Evolutionary conservation across 2,113 vertebrate genomes (phyloP).

Genomic region (Rutilus rutilus): DNA sequence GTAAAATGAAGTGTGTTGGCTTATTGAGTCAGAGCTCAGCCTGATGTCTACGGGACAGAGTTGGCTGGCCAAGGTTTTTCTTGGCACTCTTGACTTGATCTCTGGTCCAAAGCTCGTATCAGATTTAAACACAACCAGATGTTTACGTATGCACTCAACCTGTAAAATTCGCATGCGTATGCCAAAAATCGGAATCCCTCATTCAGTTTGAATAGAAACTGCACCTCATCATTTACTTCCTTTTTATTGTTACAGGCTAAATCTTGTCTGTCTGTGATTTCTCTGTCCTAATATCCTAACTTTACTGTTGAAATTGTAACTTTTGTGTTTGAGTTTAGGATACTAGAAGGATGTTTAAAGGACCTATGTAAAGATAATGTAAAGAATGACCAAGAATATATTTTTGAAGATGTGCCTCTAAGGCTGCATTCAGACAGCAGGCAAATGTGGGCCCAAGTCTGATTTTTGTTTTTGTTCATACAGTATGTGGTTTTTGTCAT

Average conservation of each 20-base stretch:
- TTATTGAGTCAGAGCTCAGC: slow-evolving; percentile 43
- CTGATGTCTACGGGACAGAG: slow-evolving; percentile 18
- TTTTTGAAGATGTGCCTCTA: neutral
- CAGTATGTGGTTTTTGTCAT: no score
- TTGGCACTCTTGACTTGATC: slow-evolving; percentile 43
- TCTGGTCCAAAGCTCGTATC: slow-evolving; percentile 33
- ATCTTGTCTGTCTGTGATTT: neutral
- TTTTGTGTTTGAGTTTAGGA: neutral
- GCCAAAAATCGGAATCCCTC: slow-evolving; percentile 3
- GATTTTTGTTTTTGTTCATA: no score
- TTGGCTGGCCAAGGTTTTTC: slow-evolving; percentile 31
- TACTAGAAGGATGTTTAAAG: neutral
- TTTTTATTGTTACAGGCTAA: neutral
- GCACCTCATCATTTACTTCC: slow-evolving; percentile 5
- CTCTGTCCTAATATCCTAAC: neutral
- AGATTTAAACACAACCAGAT: slow-evolving; percentile 59
- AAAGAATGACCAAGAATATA: neutral
- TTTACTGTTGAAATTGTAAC: neutral
- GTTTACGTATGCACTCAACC: slow-evolving; percentile 41
- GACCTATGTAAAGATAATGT: neutral
- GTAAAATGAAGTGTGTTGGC: slow-evolving; percentile 11
- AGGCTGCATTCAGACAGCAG: no score
- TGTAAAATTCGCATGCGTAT: slow-evolving; percentile 16
- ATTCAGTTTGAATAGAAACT: neutral
- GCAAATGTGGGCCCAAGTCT: no score